Conservation (phyloP, 23 tunicate species). For the Ciona savignyi region DNA sequence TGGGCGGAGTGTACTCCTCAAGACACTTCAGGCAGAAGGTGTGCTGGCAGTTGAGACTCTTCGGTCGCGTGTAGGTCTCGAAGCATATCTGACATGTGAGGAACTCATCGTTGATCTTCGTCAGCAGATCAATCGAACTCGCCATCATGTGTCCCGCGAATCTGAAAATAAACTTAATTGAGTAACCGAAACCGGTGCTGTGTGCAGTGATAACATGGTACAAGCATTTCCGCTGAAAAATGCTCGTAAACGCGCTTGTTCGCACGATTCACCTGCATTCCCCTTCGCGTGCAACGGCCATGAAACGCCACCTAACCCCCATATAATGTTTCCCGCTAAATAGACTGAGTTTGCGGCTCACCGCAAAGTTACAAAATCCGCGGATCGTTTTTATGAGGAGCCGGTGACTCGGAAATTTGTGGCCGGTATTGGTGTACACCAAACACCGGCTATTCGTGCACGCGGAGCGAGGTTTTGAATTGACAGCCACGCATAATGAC, state of each 20-base stretch:
- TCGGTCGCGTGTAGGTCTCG: conserved; percentile 87
- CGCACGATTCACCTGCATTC: not conserved
- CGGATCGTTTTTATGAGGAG: not conserved
- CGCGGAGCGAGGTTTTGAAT: no score
- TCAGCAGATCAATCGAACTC: conserved; percentile 80
- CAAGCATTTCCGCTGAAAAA: not conserved
- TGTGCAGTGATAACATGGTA: not conserved
- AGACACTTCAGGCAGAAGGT: conserved; percentile 95
- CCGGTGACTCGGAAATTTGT: not conserved
- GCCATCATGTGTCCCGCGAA: conserved; percentile 87
- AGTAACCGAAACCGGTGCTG: no score
- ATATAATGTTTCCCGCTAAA: not conserved
- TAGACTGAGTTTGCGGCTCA: not conserved
- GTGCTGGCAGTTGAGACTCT: conserved; percentile 95
- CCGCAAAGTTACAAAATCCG: not conserved
- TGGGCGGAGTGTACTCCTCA: conserved; percentile 88
- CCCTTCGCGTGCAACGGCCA: not conserved
- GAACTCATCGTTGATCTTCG: conserved; percentile 94
- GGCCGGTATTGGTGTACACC: not conserved
- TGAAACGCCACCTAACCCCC: not conserved
- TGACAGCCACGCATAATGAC: no score
- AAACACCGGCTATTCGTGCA: no score
- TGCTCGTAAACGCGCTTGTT: no score
- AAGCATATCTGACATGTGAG: conserved; percentile 94
- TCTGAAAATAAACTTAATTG: no score